Base-by-base conservation (phyloP, 2,888 invertebrate species). In the Tenthredo livida region DNA sequence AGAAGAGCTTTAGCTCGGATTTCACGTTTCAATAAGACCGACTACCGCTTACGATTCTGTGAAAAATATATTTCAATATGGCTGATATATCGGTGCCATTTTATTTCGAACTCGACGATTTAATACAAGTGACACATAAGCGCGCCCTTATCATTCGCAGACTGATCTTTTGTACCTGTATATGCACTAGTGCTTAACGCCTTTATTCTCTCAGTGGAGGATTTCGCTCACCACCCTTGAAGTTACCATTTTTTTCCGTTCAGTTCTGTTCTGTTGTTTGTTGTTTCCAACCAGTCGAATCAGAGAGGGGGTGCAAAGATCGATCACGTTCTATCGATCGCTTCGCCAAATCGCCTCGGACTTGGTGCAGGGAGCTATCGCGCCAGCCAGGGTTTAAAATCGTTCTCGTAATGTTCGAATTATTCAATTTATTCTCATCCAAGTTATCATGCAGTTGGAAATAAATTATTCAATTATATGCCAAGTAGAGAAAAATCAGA, bases 301-400 rank as follows among this genome's bases (percentile, higher is more conserved):
- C 77, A 15, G 80, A 40, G 37, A 40, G n/a, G 40, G 40, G n/a
- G 37, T 9, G 58, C 29, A 58, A 61, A 58, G 80, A 80, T 80
- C 61, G 80, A 80, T 80, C 80, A 80, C 80, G 21, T 58, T 21
- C 21, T 80, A 58, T 61, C 61, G 58, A 80, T 80, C 21, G 77
- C 40, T 61, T n/a, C 5, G 40, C 61, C 58, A 61, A 80, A 80
- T 80, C 40, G 40, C 80, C 61, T 21, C 37, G 50, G 50, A 58
- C 37, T 80, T 12, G 58, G 40, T 43, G 9, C n/a, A n/a, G n/a
- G 40, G 10, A 43, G 37, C 25, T 1, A 25, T 6, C 21, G 40
- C 61, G 15, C 10, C 40, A n/a, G 61, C 40, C 43, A 33, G 67
- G 67, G 47, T 77, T 77, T 37, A 25, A 25, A 47, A 77, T 40